Conservation (phyloP, 2,113 vertebrate genomes). For the Oncorhynchus keta region DNA sequence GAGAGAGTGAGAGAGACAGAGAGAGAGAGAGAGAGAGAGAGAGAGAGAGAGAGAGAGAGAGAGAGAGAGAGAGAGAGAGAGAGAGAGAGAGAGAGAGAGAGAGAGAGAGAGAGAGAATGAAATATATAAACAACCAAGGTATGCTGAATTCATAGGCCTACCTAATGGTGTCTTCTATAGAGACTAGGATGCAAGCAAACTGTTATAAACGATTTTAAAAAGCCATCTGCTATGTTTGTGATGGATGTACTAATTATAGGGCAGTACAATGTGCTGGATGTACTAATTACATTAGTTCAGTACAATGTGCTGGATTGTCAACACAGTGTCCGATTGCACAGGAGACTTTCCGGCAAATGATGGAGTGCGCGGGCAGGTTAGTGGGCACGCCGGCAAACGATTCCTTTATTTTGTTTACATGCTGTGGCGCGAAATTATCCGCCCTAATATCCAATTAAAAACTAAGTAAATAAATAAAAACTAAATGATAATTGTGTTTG, state of each 20-base stretch:
- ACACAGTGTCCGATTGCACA: slow-evolving; percentile 9
- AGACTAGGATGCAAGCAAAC: too few relatives aligned
- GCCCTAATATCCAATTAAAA: slow-evolving; percentile 35
- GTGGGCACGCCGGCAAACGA: slow-evolving; percentile 13
- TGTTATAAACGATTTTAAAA: neutral
- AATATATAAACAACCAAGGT: neutral
- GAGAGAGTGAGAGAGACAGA: too few relatives aligned
- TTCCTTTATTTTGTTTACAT: slow-evolving; percentile 49
- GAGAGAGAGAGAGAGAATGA: neutral
- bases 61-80: too few relatives aligned
- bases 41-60: neutral
- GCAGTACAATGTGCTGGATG: neutral
- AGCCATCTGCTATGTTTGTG: neutral
- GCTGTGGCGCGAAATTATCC: slow-evolving; percentile 36
- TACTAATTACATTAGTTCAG: neutral
- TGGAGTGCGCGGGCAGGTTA: neutral
- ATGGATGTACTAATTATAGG: neutral
- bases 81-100: too few relatives aligned
- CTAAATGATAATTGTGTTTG: neutral
- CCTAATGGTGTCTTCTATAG: too few relatives aligned
- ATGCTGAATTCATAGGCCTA: too few relatives aligned
- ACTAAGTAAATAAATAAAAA: neutral
- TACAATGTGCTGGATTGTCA: neutral
- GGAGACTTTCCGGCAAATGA: slow-evolving; percentile 32
- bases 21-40: too few relatives aligned